These are phyloP conservation scores for Chloroceryle amazona DNA, from an alignment of 2,797 vertebrate genomes.

Conservation along the genomic window DNA sequence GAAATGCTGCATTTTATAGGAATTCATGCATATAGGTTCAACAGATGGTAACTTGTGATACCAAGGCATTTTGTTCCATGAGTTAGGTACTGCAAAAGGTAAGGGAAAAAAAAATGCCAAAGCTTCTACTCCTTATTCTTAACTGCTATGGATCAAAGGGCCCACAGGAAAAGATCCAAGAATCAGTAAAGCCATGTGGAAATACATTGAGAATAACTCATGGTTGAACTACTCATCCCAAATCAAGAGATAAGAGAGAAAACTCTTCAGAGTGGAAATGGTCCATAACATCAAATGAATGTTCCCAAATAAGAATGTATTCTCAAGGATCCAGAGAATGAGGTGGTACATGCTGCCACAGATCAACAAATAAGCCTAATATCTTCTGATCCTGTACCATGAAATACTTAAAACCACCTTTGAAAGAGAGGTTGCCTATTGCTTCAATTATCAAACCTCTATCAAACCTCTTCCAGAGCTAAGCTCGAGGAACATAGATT, in stretches of 20 bases:
- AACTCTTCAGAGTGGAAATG: background rate
- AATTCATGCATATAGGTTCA: background rate
- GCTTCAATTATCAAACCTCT: background rate
- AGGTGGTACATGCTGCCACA: background rate
- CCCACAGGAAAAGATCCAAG: background rate
- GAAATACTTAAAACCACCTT: conserved; percentile 21
- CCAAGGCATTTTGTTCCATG: background rate
- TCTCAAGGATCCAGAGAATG: conserved; percentile 1
- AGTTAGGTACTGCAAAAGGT: background rate
- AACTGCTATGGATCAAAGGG: background rate
- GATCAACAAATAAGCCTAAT: background rate
- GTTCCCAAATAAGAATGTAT: background rate
- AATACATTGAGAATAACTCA: background rate
- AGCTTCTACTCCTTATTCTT: background rate
- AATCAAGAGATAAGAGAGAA: conserved; percentile 23
- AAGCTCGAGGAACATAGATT: background rate
- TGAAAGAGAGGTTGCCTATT: background rate
- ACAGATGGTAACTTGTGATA: background rate
- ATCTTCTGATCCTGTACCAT: background rate
- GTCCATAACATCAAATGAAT: background rate
- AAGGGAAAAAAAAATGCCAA: background rate
- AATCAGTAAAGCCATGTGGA: background rate
- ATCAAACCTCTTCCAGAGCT: background rate
- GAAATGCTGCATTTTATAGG: background rate
- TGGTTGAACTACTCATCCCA: background rate